Evolutionary conservation across 2,113 vertebrate genomes (phyloP).

Genomic region (Crocuta crocuta): DNA sequence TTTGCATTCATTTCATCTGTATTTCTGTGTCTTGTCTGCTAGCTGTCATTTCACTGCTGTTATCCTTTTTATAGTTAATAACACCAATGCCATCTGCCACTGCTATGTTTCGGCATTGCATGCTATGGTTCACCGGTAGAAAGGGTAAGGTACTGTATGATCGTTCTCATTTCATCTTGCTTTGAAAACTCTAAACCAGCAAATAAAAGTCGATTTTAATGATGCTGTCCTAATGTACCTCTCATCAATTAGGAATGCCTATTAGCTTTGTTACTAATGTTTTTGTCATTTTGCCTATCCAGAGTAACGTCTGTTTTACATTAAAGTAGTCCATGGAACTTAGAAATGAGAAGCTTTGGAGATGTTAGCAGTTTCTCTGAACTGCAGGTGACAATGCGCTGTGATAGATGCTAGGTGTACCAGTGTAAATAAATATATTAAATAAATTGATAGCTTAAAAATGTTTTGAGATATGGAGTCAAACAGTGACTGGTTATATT

Average conservation of each 20-base stretch:
- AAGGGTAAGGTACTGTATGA: slow-evolving; percentile 94
- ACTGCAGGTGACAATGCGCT: slow-evolving; percentile 15
- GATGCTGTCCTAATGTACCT: slow-evolving; percentile 44
- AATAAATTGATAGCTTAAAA: slow-evolving; percentile 50
- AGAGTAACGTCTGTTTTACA: slow-evolving; percentile 63
- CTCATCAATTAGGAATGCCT: slow-evolving; percentile 9
- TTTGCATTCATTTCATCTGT: slow-evolving; percentile 88
- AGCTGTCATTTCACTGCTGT: slow-evolving; percentile 87
- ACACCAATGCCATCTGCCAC: slow-evolving; percentile 97
- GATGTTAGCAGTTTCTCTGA: slow-evolving; percentile 57
- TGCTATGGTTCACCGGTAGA: slow-evolving; percentile 98
- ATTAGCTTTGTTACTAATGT: slow-evolving; percentile 35
- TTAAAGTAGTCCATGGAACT: slow-evolving; percentile 55
- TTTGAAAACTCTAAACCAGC: slow-evolving; percentile 68
- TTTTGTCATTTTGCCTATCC: slow-evolving; percentile 50
- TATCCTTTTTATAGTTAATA: slow-evolving; percentile 88
- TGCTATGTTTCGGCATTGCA: slow-evolving; percentile 99
- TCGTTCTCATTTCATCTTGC: slow-evolving; percentile 81
- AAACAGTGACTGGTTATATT: neutral
- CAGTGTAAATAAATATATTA: slow-evolving; percentile 24
- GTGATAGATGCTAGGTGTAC: slow-evolving; percentile 16
- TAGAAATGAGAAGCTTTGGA: slow-evolving; percentile 64
- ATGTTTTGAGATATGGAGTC: slow-evolving; percentile 37
- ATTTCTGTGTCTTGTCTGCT: slow-evolving; percentile 88
- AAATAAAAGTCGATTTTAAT: slow-evolving; percentile 53